A percentile compares a stretch with the other conserved stretches of the same genome.
Conservation (phyloP, 1,140 invertebrate species). For the Matsumurasca onukii region DNA sequence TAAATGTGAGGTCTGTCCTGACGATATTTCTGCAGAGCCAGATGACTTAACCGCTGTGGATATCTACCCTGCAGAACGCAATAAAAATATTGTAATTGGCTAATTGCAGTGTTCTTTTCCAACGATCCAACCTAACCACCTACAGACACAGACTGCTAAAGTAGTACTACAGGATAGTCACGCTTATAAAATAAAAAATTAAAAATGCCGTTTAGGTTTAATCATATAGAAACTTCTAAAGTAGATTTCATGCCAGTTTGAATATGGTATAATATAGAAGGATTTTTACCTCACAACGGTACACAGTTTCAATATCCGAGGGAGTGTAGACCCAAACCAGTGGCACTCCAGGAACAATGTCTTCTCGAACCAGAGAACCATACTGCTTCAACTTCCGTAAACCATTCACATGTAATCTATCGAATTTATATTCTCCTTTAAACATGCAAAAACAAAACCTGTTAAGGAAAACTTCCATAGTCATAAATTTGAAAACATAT, state of each 20-base stretch:
- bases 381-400: conserved; percentile 69
- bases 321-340: conserved; percentile 78
- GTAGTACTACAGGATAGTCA: too few relatives aligned
- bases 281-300: conserved; percentile 50
- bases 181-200: too few relatives aligned
- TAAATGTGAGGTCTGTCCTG: conserved; percentile 69
- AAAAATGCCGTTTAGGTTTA: too few relatives aligned
- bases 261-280: too few relatives aligned
- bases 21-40: conserved; percentile 76
- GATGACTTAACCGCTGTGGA: conserved; percentile 77
- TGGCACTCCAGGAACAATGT: conserved; percentile 66
- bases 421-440: conserved; percentile 70
- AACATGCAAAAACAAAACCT: too few relatives aligned
- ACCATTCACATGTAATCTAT: conserved; percentile 67
- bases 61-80: conserved; percentile 56
- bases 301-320: conserved; percentile 74
- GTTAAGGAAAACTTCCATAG: too few relatives aligned
- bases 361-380: conserved; percentile 76
- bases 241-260: too few relatives aligned
- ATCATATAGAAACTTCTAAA: too few relatives aligned
- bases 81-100: not conserved
- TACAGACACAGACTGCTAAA: too few relatives aligned
- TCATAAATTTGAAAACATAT: not conserved
- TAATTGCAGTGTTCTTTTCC: too few relatives aligned
- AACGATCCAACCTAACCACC: too few relatives aligned